Evolutionary conservation across 1,140 invertebrate species (phyloP), one percentile per base, ranked within the genome.

Genomic region (Drosophila bipectinata): DNA sequence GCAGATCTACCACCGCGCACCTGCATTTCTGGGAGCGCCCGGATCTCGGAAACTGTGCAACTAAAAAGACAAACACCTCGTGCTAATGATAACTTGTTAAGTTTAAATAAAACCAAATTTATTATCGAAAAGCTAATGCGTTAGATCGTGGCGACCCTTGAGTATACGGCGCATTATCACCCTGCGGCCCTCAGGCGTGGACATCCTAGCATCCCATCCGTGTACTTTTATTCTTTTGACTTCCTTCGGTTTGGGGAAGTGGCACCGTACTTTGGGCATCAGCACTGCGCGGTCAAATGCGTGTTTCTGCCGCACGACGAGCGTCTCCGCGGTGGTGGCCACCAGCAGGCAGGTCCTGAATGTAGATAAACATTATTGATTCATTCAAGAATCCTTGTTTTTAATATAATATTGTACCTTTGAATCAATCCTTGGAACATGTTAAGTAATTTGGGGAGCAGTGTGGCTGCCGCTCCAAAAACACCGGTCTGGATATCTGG

Each of bases 201-300:
- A 93, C 92, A 97, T 95, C 77, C 95, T 93, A 0, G 92, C 92
- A 14, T 93, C 81, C 94, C 94, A 97, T 1, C 96, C 96, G 73
- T 96, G 95, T 2, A 93, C 93, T 53, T 94, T 94, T 7, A 97
- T 93, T 74, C 96, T 93, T 79, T 93, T 95, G 0, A 93, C 93
- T 92, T 97, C 96, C 60, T 92, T 95, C 0, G 96, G 95, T 37
- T 94, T 92, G 4, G 96, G 96, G 76, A 97, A 97, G 73, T 96
- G 94, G 79, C 93, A 93, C 28, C 95, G 93, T 0, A 95, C 92
- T 45, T 92, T 93, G 0, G 89, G 93, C 74, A 90, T 91, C 0
- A 91, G 58, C 2, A 90, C 26, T 2, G 67, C 78, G 2, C 90
- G 72, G 26, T 91, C 75, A 24, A 91, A 91, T 2, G 73, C 80